Conservation (phyloP, 1,140 invertebrate genomes). For the Melanaphis sacchari region DNA sequence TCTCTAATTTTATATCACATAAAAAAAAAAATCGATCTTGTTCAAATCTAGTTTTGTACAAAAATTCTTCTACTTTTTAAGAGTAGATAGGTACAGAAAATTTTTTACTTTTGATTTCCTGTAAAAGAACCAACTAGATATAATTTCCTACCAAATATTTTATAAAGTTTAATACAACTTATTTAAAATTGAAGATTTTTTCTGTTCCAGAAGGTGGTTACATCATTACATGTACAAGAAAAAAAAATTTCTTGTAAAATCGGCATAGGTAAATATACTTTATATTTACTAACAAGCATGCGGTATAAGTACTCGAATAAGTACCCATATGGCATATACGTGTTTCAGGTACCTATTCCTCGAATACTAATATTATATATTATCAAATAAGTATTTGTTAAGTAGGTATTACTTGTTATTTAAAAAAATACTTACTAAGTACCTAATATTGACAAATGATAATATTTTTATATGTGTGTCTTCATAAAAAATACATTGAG, state of each 20-base stretch:
- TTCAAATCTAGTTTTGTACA: no score
- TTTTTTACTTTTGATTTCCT: not conserved
- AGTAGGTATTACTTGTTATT: not conserved
- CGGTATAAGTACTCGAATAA: not conserved
- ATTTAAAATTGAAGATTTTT: not conserved
- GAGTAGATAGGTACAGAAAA: not conserved
- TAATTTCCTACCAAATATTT: not conserved
- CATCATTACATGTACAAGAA: not conserved
- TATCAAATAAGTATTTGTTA: not conserved
- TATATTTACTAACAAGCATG: not conserved
- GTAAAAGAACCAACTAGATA: not conserved
- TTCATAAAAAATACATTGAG: no score
- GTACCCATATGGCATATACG: not conserved
- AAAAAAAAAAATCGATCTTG: no score
- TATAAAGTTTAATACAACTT: no score
- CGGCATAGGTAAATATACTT: not conserved
- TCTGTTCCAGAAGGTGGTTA: not conserved
- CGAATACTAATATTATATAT: not conserved
- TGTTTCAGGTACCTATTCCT: not conserved
- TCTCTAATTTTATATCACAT: no score
- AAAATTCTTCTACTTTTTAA: not conserved
- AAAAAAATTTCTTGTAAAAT: no score
- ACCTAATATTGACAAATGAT: not conserved
- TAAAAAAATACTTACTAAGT: not conserved
- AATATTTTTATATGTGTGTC: no score